These are phyloP conservation scores for human (Homo sapiens) DNA, from an alignment of 2,113 vertebrate species.

Conservation along the genomic window DNA sequence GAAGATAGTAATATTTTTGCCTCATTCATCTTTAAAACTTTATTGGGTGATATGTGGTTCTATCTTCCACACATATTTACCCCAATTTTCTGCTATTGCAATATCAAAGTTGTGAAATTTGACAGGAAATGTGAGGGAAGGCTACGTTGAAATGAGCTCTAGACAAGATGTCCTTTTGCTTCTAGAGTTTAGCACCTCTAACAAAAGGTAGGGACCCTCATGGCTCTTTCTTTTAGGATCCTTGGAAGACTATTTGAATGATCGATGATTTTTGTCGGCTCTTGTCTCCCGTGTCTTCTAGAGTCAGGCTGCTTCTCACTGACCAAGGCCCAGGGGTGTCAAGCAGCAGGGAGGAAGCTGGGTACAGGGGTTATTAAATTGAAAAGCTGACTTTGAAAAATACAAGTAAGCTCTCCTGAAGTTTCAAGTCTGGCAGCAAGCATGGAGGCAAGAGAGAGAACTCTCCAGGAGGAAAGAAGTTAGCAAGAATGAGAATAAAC, in stretches of 20 bases:
- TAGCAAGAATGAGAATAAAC: not conserved
- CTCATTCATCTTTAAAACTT: not conserved
- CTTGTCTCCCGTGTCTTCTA: not conserved
- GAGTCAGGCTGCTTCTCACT: not conserved
- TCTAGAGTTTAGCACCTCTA: not conserved
- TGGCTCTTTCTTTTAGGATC: not conserved
- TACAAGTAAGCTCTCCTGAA: not conserved
- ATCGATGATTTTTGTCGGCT: not conserved
- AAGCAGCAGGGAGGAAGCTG: not conserved
- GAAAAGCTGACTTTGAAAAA: not conserved
- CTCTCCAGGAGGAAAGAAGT: not conserved
- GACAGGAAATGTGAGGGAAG: not conserved
- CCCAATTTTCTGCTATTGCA: not conserved
- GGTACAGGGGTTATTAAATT: not conserved
- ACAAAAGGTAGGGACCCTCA: accelerated
- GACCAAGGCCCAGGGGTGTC: not conserved
- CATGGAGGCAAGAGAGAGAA: not conserved
- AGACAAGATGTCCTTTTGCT: not conserved
- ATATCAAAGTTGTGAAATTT: not conserved
- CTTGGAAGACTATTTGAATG: not conserved
- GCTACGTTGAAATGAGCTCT: not conserved
- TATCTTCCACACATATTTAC: not conserved
- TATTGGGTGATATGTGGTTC: not conserved
- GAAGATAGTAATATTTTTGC: not conserved
- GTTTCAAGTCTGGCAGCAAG: not conserved